phyloP scores from a whole-genome alignment of 2,797 vertebrate species.

The Buphagus erythrorhynchus region DNA sequence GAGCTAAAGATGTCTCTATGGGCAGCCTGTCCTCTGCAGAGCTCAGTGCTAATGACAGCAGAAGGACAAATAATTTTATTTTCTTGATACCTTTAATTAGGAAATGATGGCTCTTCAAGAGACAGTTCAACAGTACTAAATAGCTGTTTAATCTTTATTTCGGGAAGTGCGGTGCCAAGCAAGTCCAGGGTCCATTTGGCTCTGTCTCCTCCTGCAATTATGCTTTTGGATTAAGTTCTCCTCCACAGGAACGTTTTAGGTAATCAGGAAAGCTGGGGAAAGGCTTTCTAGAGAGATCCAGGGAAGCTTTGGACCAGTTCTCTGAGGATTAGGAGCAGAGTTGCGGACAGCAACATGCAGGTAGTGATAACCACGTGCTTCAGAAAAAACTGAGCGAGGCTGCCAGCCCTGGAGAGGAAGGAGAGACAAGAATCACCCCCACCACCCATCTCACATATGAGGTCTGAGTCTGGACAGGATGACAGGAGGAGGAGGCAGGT shows the following conservation, averaged over 20 bases:
- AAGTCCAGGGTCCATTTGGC: neutral
- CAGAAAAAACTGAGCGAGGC: neutral
- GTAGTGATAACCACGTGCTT: neutral
- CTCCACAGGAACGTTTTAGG: neutral
- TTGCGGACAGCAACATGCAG: neutral
- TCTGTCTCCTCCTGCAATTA: neutral
- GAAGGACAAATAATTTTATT: neutral
- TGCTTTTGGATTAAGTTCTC: neutral
- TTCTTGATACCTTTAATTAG: neutral
- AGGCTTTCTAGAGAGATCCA: neutral
- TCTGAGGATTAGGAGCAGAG: neutral
- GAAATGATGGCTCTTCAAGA: neutral
- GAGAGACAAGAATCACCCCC: neutral
- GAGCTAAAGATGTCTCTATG: neutral
- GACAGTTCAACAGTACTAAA: neutral
- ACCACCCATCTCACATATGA: rapidly evolving
- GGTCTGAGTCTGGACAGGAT: neutral
- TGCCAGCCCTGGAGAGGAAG: rapidly evolving
- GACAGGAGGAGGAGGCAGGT: neutral
- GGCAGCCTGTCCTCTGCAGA: neutral
- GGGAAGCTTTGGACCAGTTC: neutral
- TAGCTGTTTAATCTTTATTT: neutral
- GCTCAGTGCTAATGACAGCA: neutral
- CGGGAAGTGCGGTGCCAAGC: neutral
- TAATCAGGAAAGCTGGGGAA: neutral